Conservation (phyloP, 1,140 invertebrate genomes). For the Marisa cornuarietis region DNA sequence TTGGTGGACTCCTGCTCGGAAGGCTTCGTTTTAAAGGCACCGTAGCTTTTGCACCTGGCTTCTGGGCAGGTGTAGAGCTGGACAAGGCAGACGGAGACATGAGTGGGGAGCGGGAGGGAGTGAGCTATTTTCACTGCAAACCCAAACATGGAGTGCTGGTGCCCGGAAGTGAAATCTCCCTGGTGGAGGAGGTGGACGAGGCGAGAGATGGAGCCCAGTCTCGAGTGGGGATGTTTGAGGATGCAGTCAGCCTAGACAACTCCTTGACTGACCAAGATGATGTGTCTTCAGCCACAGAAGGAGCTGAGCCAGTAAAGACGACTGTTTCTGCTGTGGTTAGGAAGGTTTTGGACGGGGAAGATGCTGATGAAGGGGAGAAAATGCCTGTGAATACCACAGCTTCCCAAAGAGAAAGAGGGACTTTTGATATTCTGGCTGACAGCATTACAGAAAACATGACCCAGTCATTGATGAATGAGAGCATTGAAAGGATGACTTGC, state of each 20-base stretch:
- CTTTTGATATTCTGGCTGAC: conserved; percentile 37
- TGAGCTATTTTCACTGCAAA: conserved; percentile 64
- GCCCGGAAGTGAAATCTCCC: conserved; percentile 54
- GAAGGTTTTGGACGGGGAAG: conserved; percentile 3
- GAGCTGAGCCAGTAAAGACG: conserved; percentile 41
- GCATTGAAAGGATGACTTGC: conserved; percentile 39
- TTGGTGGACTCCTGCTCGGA: conserved; percentile 85
- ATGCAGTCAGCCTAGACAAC: conserved; percentile 27
- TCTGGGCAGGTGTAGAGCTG: conserved; percentile 70
- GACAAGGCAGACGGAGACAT: conserved; percentile 67
- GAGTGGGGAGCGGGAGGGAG: conserved; percentile 66
- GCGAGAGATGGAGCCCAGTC: background rate
- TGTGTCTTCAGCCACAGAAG: conserved; percentile 40
- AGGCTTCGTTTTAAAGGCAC: conserved; percentile 84
- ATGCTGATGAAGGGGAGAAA: conserved; percentile 16
- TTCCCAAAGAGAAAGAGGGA: background rate
- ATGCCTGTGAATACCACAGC: too few species aligned
- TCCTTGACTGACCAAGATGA: conserved; percentile 35
- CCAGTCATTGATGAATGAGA: conserved; percentile 44
- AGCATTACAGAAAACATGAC: conserved; percentile 51
- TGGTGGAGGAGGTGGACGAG: conserved; percentile 13
- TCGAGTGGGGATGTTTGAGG: background rate
- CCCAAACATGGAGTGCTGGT: conserved; percentile 66
- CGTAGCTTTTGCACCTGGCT: conserved; percentile 87
- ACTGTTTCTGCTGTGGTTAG: conserved; percentile 39